Evolutionary conservation across 2,113 vertebrate species (phyloP), one percentile per base, ranked within the genome.

Genomic region (Chaetodon trifascialis): DNA sequence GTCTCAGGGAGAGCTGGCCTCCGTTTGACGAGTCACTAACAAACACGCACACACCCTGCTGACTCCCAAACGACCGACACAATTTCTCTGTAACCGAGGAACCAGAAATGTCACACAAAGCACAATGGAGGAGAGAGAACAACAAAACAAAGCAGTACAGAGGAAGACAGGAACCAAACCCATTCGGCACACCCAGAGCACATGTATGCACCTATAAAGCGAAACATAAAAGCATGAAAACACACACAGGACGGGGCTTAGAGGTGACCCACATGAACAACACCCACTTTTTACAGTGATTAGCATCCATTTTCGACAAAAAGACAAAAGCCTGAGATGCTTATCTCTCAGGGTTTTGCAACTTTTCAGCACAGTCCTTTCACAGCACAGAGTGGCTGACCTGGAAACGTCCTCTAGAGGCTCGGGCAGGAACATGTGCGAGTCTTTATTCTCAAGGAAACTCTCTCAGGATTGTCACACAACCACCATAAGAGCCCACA

Each of bases 121-220:
- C 46, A 90, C 85, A 91, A 87, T 17, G 36, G 76, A 62, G 5
- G 2, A 70, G 2, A 60, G 79, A 80, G 21, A 76, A 81, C 67
- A 78, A 49, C 30, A 72, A 65, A 74, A 79, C 71, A 78, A 89
- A 73, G 66, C 17, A 12, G 4, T 25, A 19, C 42, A 54, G 73
- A 80, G 62, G 77, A 89, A 79, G 66, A 73, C 2, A 3, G 11
- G 38, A 80, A 73, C 72, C 90, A 84, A 93, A 85, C 79, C 86
- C 69, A 86, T 55, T 7, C 7, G 86, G 34, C 89, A 90, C 91
- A 85, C 92, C 91, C 84, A 67, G 68, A 69, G 11, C 65, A 51
- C 82, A 86, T 2, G n/a, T 47, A 80, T 3, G 19, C 0, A 79
- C 30, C 8, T 42, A 7, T 16, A 54, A 60, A 86, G 7, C 51